Percentiles rank a stretch among this genome's conserved stretches.
Conservation (phyloP, 2,797 vertebrate species). For the Acanthornis magna region DNA sequence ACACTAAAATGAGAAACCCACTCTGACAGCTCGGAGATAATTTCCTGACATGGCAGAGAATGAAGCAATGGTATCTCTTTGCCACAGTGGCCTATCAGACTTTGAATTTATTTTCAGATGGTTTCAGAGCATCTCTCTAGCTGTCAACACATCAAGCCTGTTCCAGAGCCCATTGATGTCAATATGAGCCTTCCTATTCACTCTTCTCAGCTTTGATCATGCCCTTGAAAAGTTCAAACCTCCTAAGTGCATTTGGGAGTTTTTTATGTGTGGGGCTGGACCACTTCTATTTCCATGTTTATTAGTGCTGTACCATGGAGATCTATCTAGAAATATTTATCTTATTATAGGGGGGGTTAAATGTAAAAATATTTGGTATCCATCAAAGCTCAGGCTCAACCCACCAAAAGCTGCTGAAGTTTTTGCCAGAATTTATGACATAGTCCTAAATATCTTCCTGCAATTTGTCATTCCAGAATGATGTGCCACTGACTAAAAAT, state of each 20-base stretch:
- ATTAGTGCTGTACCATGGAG: not conserved
- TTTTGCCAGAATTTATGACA: slow-evolving; percentile 39
- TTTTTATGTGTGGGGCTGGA: not conserved
- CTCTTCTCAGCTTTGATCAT: not conserved
- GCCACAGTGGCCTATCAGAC: slow-evolving; percentile 19
- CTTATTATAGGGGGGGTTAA: slow-evolving; percentile 12
- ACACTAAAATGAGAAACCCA: not conserved
- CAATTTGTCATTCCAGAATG: slow-evolving; percentile 23
- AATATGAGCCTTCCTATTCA: not conserved
- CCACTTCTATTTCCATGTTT: not conserved
- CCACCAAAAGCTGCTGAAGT: slow-evolving; percentile 14
- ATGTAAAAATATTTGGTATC: slow-evolving; percentile 58
- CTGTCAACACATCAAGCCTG: slow-evolving; percentile 36
- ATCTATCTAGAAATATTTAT: slow-evolving; percentile 6
- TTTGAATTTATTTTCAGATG: slow-evolving; percentile 52
- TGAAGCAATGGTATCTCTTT: slow-evolving; percentile 36
- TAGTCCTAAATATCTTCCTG: slow-evolving; percentile 53
- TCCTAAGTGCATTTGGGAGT: not conserved
- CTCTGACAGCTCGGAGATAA: slow-evolving; percentile 45
- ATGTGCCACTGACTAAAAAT: slow-evolving; percentile 37
- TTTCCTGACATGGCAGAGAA: slow-evolving; percentile 39
- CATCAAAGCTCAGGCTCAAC: slow-evolving; percentile 5
- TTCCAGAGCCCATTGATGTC: slow-evolving; percentile 23
- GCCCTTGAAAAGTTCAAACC: not conserved
- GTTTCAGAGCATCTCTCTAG: slow-evolving; percentile 36